Evolutionary conservation across 2,797 vertebrate genomes (phyloP), one percentile per base, ranked within the genome.

Genomic region (Sebastes baramenuke): DNA sequence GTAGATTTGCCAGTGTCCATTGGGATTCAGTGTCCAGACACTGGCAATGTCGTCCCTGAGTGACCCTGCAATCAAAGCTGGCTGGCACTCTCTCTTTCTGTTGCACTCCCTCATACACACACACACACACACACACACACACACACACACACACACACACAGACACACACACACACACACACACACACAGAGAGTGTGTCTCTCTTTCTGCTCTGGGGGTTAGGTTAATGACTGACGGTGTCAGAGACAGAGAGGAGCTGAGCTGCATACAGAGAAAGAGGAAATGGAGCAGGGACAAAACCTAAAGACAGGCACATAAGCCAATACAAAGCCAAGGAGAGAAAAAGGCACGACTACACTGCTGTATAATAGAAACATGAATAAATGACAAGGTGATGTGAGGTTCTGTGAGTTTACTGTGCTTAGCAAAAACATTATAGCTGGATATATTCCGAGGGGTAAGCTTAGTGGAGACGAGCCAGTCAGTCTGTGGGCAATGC

Each of bases 201-300:
- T 14, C 30, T 34, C 62, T 84, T 81, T 80, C 75, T 80, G 82
- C 84, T 89, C 80, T 71, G 68, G 49, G 69, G 81, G 77, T 77
- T 77, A 46, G 78, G 70, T 67, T 94, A 93, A 93, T 92, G 87
- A 91, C 85, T 67, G 83, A 74, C n/a, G 5, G 79, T 61, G 82
- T 73, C 81, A 79, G 56, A 87, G 83, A 88, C 75, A 16, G 46
- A 80, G 71, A 77, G 60, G 78, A 85, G 67, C 60, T 27, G 46
- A 62, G 32, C 78, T 86, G 75, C 68, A 77, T 77, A 80, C 65
- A 59, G 78, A 86, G 60, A 77, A 67, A 76, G 58, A 82, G 75
- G 77, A 86, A 92, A 87, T 88, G 86, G 78, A 87, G 83, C 77
- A 73, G 18, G 65, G 49, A 81, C 52, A 70, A 83, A 86, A 29